These are phyloP conservation scores for Ramphastos sulfuratus DNA, from an alignment of 2,113 vertebrate species.

Conservation along the genomic window DNA sequence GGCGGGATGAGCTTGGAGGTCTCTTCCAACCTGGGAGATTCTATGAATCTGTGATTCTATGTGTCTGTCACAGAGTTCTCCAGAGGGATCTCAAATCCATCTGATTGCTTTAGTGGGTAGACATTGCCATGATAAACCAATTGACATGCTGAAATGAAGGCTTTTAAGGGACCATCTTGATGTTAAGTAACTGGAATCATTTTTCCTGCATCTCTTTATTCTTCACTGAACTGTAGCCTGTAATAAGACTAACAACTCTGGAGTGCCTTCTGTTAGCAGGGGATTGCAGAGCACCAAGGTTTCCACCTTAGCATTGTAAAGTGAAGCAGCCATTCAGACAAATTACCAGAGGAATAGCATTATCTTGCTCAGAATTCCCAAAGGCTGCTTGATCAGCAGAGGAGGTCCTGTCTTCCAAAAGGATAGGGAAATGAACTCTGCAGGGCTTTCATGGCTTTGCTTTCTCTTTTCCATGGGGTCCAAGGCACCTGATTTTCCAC, in stretches of 20 bases:
- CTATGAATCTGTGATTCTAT: too few relatives aligned
- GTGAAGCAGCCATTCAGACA: background rate
- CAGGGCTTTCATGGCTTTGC: background rate
- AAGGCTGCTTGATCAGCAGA: background rate
- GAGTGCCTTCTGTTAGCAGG: background rate
- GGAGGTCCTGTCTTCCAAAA: background rate
- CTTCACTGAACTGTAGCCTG: background rate
- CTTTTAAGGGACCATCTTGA: background rate
- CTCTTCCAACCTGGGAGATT: too few relatives aligned
- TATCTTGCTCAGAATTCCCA: background rate
- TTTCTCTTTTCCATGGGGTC: background rate
- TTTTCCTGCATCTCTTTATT: constrained; percentile 4
- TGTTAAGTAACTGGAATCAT: background rate
- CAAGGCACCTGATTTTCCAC: constrained; percentile 5
- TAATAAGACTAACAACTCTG: background rate
- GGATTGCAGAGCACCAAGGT: background rate
- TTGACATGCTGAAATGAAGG: background rate
- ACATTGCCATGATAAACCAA: background rate
- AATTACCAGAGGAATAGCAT: constrained; percentile 4
- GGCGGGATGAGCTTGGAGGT: too few relatives aligned
- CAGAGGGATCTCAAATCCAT: background rate
- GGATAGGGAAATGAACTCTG: background rate
- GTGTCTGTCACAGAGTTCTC: background rate
- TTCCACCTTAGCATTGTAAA: constrained; percentile 4
- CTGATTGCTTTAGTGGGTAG: background rate